Evolutionary conservation across 2,888 invertebrate species (phyloP).

Genomic region (Cheilosia urbana): DNA sequence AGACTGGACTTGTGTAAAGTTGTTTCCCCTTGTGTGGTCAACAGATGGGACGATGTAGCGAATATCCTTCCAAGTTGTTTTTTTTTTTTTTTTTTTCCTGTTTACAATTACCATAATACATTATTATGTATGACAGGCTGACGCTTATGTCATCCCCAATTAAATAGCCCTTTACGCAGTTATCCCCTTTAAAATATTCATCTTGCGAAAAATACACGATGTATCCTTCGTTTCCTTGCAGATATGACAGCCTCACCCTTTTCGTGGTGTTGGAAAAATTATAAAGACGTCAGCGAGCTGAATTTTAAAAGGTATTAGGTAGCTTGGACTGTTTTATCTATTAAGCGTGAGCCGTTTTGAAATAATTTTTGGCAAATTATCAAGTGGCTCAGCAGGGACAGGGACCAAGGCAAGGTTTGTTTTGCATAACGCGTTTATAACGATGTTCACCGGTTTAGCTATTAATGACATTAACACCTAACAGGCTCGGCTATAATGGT

Average conservation of each 20-base stretch:
- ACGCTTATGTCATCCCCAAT: constrained; percentile 5
- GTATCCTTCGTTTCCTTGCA: constrained; percentile 51
- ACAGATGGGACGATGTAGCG: constrained; percentile 15
- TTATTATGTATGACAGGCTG: no score
- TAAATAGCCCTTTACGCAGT: constrained; percentile 47
- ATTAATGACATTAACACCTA: constrained; percentile 49
- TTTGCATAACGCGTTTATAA: constrained; percentile 58
- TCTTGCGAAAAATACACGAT: constrained; percentile 24
- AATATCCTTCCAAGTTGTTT: constrained; percentile 8
- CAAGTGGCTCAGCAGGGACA: constrained; percentile 12
- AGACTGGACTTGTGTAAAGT: constrained; percentile 39
- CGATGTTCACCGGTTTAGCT: constrained; percentile 46
- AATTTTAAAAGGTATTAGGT: not conserved
- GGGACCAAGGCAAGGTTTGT: not conserved
- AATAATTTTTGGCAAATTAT: constrained; percentile 34
- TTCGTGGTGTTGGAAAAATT: constrained; percentile 24
- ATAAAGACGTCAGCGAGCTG: constrained; percentile 24
- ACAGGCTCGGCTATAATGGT: constrained; percentile 1
- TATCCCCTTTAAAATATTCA: constrained; percentile 38
- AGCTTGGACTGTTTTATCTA: constrained; percentile 14
- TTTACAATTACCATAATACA: not conserved
- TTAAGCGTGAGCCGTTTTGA: not conserved
- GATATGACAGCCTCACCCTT: constrained; percentile 40
- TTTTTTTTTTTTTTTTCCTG: not conserved
- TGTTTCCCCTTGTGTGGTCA: constrained; percentile 28